Evolutionary conservation across 2,797 vertebrate genomes (phyloP).

Genomic region (Fratercula arctica): DNA sequence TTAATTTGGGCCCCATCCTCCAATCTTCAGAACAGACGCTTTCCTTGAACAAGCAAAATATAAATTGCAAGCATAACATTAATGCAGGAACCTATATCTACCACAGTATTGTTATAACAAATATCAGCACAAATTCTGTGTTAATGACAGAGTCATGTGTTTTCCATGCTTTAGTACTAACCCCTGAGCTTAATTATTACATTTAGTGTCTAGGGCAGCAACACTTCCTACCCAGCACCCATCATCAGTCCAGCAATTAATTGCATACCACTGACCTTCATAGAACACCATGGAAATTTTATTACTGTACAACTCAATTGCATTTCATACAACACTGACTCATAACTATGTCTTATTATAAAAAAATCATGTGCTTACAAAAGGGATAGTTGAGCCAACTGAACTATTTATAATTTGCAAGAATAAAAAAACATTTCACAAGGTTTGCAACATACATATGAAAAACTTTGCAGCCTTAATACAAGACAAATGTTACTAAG

Average conservation of each 20-base stretch:
- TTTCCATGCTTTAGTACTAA: constrained; percentile 13
- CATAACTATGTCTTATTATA: constrained; percentile 78
- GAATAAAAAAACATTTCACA: constrained; percentile 34
- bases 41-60: constrained; percentile 9
- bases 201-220: constrained; percentile 69
- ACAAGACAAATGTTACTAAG: constrained; percentile 39
- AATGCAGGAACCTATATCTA: background rate
- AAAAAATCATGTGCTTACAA: constrained; percentile 67
- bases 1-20: background rate
- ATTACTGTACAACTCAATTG: constrained; percentile 79
- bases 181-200: constrained; percentile 49
- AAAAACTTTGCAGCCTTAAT: constrained; percentile 15
- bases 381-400: constrained; percentile 53
- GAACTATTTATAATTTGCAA: constrained; percentile 43
- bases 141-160: background rate
- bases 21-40: background rate
- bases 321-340: constrained; percentile 73
- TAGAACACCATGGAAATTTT: constrained; percentile 86
- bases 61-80: constrained; percentile 9
- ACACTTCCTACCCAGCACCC: constrained; percentile 81
- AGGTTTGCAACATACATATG: constrained; percentile 25
- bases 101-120: constrained; percentile 21
- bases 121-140: background rate
- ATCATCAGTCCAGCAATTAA: constrained; percentile 78
- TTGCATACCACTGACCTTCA: constrained; percentile 82